Base-by-base conservation (phyloP, 2,888 invertebrate species). In the Lycia hirtaria region DNA sequence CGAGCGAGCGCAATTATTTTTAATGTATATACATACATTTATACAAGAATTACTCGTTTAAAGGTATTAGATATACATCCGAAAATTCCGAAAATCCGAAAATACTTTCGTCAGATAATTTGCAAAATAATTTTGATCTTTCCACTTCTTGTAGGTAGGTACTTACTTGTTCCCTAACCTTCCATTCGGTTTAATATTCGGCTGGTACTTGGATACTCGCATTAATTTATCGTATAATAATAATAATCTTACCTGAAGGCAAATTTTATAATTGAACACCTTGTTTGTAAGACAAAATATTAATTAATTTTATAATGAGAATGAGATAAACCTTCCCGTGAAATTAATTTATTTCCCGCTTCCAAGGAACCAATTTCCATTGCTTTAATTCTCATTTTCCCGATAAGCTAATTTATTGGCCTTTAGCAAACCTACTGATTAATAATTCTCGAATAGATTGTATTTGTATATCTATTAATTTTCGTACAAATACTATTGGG, bases 341-440 rank as follows among this genome's bases (percentile, higher is more conserved):
- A 47, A 47, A 45, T 47, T 47, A 47, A 47, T 47, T 47, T 47
- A 35, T 47, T 24, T 47, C 24, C 47, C 32, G 17, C 24, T 47
- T 33, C 24, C 22, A 40, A 40, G 12, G 30, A 32, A 38, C 37
- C 37, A 22, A 47, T 38, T 37, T 49, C 37, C 22, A 43, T 51
- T 9, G 32, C 41, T 33, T 22, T 19, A 33, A 41, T 24, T 47
- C 38, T 38, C 10, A 38, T 55, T 52, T n/a, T 52, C 20, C 44
- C 43, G 38, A 51, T 62, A 52, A 49, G 52, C 52, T 62, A 58
- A 58, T 55, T 49, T 33, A 24, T 47, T 35, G 47, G 44, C 37
- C 19, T 37, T 56, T 37, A 57, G 41, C 50, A 43, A n/a, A n/a
- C n/a, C n/a, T 48, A 47, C 49, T 54, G 54, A 61, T 61, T 57